phyloP scores from a whole-genome alignment of 2,113 vertebrate genomes.

The Collichthys lucidus region DNA sequence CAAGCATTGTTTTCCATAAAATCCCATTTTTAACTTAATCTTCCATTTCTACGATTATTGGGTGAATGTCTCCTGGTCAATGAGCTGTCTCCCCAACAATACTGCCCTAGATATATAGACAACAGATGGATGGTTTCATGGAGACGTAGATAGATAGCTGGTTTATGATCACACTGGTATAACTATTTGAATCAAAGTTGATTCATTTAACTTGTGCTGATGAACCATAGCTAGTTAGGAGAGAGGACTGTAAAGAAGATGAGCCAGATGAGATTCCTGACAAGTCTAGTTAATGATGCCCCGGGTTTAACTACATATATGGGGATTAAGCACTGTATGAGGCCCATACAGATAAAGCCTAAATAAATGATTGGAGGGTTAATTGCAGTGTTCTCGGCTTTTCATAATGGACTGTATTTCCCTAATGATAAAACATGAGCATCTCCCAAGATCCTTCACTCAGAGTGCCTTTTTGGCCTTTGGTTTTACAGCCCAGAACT shows the following conservation, averaged over 20 bases:
- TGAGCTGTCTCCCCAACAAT: background rate
- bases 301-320: conserved; percentile 52
- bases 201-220: conserved; percentile 15
- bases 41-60: background rate
- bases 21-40: background rate
- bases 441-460: conserved; percentile 40
- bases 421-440: conserved; percentile 71
- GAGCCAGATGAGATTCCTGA: conserved; percentile 48
- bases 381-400: conserved; percentile 67
- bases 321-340: conserved; percentile 60
- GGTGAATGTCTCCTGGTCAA: background rate
- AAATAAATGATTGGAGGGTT: conserved; percentile 74
- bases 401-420: conserved; percentile 63
- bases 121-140: background rate
- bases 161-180: conserved; percentile 3
- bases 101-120: background rate
- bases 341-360: conserved; percentile 51
- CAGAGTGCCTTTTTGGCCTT: conserved; percentile 26
- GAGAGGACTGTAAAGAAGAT: conserved; percentile 28
- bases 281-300: conserved; percentile 63
- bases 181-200: conserved; percentile 7
- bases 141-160: conserved; percentile 1
- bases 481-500: conserved; percentile 44
- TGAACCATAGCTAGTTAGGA: conserved; percentile 32
- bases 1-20: background rate